Percentiles rank a stretch among this genome's conserved stretches.
These are phyloP conservation scores for Onchidella celtica DNA, from an alignment of 2,888 invertebrate species.

Conservation along the genomic window DNA sequence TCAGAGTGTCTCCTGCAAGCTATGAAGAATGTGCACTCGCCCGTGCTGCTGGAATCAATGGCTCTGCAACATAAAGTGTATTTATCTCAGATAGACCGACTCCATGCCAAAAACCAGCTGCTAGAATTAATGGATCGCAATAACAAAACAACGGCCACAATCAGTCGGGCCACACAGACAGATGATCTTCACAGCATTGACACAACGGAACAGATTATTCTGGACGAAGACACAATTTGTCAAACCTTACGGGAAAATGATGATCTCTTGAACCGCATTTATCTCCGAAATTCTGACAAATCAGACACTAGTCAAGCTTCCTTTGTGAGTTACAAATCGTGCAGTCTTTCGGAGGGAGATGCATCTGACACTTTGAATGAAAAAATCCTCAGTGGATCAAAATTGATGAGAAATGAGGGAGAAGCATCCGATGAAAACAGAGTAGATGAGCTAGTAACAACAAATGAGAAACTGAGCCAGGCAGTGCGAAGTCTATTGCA, in stretches of 20 bases:
- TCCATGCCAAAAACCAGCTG: constrained; percentile 43
- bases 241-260: constrained; percentile 47
- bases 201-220: constrained; percentile 6
- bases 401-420: neutral
- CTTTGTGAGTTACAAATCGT: constrained; percentile 4
- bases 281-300: constrained; percentile 30
- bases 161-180: constrained; percentile 48
- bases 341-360: constrained; percentile 1
- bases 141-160: constrained; percentile 32
- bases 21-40: constrained; percentile 12
- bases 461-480: constrained; percentile 37
- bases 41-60: constrained; percentile 37
- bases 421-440: constrained; percentile 2
- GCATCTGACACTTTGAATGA: neutral
- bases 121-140: constrained; percentile 39
- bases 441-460: constrained; percentile 32
- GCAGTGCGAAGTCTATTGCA: constrained; percentile 37
- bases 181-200: constrained; percentile 37
- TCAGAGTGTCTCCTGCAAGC: constrained; percentile 41
- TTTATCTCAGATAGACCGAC: constrained; percentile 37
- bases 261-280: constrained; percentile 32
- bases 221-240: constrained; percentile 41
- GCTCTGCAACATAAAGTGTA: constrained; percentile 45
- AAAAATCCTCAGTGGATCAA: neutral
- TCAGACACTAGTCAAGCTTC: constrained; percentile 1